These are phyloP conservation scores for Tryphoninae sp. DNA, from an alignment of 2,888 invertebrate species.

Conservation along the genomic window DNA sequence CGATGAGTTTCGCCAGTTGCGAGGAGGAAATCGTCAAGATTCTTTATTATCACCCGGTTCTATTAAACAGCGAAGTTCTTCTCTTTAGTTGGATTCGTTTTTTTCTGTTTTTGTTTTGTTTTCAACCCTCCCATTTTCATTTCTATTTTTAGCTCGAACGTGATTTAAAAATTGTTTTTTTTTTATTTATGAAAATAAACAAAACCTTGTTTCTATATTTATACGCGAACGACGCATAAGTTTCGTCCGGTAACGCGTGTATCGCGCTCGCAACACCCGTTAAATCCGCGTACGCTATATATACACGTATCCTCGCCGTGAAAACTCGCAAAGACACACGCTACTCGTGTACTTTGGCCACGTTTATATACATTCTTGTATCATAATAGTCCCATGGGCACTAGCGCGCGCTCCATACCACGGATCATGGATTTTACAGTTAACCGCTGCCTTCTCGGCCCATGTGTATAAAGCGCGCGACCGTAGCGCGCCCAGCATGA, in stretches of 20 bases:
- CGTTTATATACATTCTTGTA: conserved; percentile 16
- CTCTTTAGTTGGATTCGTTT: neutral
- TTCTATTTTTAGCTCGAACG: too few relatives aligned
- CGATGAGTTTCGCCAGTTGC: neutral
- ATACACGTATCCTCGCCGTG: neutral
- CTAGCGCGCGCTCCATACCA: too few relatives aligned
- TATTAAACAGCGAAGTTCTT: conserved; percentile 10
- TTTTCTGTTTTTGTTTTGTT: neutral
- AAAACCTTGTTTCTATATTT: neutral
- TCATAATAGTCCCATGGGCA: conserved; percentile 25
- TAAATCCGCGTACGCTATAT: neutral
- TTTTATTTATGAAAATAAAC: neutral
- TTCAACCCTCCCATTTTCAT: too few relatives aligned
- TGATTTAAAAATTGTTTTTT: neutral
- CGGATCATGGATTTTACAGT: conserved; percentile 51
- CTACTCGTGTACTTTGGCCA: conserved; percentile 1
- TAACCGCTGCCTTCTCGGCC: conserved; percentile 8
- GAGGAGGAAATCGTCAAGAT: neutral
- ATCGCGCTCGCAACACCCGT: neutral
- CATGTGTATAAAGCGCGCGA: neutral
- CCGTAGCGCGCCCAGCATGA: neutral
- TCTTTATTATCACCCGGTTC: conserved; percentile 41
- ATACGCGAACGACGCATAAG: conserved; percentile 29
- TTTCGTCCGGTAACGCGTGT: neutral
- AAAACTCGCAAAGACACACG: conserved; percentile 3